A percentile compares a stretch with the other conserved stretches of the same genome.
These are phyloP conservation scores for Limanda limanda DNA, from an alignment of 2,113 vertebrate genomes.

Conservation along the genomic window DNA sequence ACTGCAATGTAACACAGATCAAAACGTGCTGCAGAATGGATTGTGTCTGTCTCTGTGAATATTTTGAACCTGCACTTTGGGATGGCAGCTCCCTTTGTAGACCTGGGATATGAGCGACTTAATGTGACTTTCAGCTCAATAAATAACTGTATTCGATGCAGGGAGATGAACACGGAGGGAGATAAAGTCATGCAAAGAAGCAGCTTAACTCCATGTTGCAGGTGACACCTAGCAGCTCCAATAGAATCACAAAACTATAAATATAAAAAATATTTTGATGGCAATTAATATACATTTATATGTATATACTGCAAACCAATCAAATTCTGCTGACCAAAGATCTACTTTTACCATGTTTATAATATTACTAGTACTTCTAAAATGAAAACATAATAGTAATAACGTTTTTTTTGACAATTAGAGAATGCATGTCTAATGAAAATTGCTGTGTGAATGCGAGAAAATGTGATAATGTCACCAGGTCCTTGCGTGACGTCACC, in stretches of 20 bases:
- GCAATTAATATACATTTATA: no score
- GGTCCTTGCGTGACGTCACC: no score
- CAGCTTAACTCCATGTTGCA: neutral
- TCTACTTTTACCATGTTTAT: no score
- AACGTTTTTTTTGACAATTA: no score
- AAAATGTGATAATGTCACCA: no score
- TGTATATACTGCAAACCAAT: no score
- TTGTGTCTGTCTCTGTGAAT: constrained; percentile 47
- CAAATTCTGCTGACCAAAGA: no score
- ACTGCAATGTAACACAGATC: constrained; percentile 64
- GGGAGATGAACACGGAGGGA: constrained; percentile 4
- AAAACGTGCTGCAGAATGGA: constrained; percentile 53
- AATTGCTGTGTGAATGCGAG: no score
- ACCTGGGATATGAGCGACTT: constrained; percentile 22
- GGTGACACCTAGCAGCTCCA: constrained; percentile 20
- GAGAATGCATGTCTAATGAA: no score
- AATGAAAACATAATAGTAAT: no score
- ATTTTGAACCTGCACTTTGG: constrained; percentile 29
- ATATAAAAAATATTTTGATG: no score
- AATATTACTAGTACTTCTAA: no score
- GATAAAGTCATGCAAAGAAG: constrained; percentile 16
- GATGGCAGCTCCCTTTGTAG: constrained; percentile 1
- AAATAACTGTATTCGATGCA: constrained; percentile 9
- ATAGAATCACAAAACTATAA: neutral
- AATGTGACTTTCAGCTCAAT: constrained; percentile 8